Conservation (phyloP, 2,797 vertebrate species). For the Phalloptychus januarius region DNA sequence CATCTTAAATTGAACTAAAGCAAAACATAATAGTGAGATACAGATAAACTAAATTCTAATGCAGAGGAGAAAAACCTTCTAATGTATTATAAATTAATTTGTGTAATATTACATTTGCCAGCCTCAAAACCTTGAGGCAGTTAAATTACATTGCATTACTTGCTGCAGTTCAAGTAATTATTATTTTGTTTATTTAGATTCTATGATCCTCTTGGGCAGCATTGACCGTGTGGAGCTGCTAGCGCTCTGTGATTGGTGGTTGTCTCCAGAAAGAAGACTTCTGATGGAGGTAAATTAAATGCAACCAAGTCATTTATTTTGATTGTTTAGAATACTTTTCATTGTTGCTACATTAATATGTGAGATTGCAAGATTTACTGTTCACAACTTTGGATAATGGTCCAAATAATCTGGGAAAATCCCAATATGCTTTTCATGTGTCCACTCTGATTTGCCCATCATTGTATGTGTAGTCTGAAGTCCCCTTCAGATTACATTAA, state of each 20-base stretch:
- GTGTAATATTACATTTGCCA: not conserved
- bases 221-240: slow-evolving; percentile 90
- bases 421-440: not conserved
- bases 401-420: not conserved
- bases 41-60: not conserved
- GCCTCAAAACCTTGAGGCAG: not conserved
- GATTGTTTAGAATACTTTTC: not conserved
- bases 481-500: not conserved
- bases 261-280: slow-evolving; percentile 86
- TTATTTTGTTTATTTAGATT: slow-evolving; percentile 76
- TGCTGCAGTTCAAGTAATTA: not conserved
- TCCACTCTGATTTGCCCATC: not conserved
- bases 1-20: not conserved
- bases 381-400: not conserved
- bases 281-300: slow-evolving; percentile 72
- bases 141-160: not conserved
- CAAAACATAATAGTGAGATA: too few species aligned
- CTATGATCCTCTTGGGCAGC: slow-evolving; percentile 93
- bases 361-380: not conserved
- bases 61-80: not conserved
- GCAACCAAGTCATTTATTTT: not conserved
- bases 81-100: not conserved
- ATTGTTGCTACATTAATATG: not conserved
- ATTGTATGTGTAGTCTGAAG: not conserved
- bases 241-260: slow-evolving; percentile 87